These are phyloP conservation scores for Dicaeum eximium DNA, from an alignment of 2,113 vertebrate genomes.

Conservation along the genomic window DNA sequence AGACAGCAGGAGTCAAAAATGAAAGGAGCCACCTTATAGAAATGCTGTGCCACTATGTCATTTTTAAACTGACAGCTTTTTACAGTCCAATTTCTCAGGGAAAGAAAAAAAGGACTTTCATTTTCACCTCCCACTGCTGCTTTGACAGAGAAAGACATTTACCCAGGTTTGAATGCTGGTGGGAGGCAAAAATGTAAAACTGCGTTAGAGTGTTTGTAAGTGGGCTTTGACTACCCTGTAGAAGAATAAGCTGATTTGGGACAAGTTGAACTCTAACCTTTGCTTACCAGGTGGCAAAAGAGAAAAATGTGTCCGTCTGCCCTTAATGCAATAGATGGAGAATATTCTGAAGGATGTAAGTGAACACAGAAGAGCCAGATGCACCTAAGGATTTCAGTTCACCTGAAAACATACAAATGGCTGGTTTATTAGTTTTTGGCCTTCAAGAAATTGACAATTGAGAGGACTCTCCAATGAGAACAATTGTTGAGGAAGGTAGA, in stretches of 20 bases:
- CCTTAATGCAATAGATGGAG: not conserved
- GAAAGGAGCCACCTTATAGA: conserved; percentile 75
- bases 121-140: conserved; percentile 70
- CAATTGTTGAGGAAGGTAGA: not conserved
- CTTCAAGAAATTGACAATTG: not conserved
- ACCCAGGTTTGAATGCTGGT: conserved; percentile 64
- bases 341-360: not conserved
- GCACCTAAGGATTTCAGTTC: not conserved
- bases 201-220: conserved; percentile 62
- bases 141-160: conserved; percentile 75
- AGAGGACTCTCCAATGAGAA: not conserved
- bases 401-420: not conserved
- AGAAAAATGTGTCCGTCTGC: conserved; percentile 19
- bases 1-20: conserved; percentile 74
- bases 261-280: conserved; percentile 26
- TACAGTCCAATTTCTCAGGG: conserved; percentile 70
- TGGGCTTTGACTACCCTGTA: conserved; percentile 42
- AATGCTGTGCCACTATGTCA: conserved; percentile 74
- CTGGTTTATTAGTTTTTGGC: not conserved
- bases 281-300: conserved; percentile 21
- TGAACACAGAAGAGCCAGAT: not conserved
- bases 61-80: conserved; percentile 79
- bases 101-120: conserved; percentile 72
- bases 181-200: conserved; percentile 70
- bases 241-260: conserved; percentile 42